These are phyloP conservation scores for Apteryx owenii DNA, from an alignment of 2,113 vertebrate species.

Conservation along the genomic window DNA sequence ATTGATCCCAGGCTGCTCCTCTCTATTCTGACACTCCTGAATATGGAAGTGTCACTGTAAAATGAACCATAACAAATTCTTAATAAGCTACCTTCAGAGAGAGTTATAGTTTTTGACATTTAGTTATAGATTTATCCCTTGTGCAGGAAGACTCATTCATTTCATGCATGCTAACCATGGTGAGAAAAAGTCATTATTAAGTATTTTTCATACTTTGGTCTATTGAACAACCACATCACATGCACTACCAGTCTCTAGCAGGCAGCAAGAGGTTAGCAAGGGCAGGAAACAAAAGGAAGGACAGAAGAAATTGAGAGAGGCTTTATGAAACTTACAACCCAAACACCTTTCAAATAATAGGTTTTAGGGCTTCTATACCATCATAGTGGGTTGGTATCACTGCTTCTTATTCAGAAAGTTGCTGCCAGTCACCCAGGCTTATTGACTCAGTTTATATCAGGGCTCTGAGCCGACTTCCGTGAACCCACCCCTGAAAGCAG, in stretches of 20 bases:
- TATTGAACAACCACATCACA: slow-evolving; percentile 34
- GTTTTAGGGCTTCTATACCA: neutral
- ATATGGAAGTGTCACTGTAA: slow-evolving; percentile 76
- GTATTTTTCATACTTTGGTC: slow-evolving; percentile 47
- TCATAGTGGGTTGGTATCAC: neutral
- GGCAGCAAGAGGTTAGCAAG: neutral
- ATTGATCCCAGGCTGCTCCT: slow-evolving; percentile 70
- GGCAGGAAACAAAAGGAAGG: neutral
- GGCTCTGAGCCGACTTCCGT: neutral
- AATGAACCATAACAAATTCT: slow-evolving; percentile 75
- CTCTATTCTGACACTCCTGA: slow-evolving; percentile 65
- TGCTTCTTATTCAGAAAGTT: neutral
- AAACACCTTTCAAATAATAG: neutral
- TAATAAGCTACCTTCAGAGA: slow-evolving; percentile 76
- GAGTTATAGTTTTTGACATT: slow-evolving; percentile 75
- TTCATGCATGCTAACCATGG: slow-evolving; percentile 60
- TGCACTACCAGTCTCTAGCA: neutral
- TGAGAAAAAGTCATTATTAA: slow-evolving; percentile 53
- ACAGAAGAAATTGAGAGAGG: neutral
- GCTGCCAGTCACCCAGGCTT: neutral
- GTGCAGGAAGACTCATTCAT: slow-evolving; percentile 53
- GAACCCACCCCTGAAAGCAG: neutral
- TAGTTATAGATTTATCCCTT: slow-evolving; percentile 66
- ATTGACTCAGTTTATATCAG: neutral
- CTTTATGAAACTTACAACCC: neutral